Evolutionary conservation across 2,797 vertebrate species (phyloP), one percentile per base, ranked within the genome.

Genomic region (Margarornis squamiger): DNA sequence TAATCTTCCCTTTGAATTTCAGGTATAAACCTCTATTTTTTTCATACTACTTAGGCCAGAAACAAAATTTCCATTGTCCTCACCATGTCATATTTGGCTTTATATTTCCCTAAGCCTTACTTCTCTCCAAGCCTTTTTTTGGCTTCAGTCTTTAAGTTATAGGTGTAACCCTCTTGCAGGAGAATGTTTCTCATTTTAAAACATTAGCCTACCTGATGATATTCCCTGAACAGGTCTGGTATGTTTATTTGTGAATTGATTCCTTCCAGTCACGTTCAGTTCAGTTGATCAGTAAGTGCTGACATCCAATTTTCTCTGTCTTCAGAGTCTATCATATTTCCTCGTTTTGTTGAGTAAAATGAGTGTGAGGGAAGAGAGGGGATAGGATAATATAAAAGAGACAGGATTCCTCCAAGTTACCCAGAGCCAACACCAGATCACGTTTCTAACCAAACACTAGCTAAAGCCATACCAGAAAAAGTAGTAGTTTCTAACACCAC

Each of bases 381-480:
- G 27, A 32, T 61, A 39, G n/a, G 27, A 48, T 65, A 75, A 36
- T 71, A 38, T 29, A 66, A 63, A 55, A 79, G 83, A 84, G 46
- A 38, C 46, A 76, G 4, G 29, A 90, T 78, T 84, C 73, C 38
- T 93, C 36, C 66, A 76, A 67, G 43, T 61, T 86, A 58, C 66
- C 48, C 45, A 78, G 87, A 87, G 23, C 30, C 79, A 88, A 92
- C 75, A 93, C 29, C 57, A 94, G 91, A 80, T 96, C 91, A 77
- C 74, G 66, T 91, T 96, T 95, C 93, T 90, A 96, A 88, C 57
- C 72, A 91, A 96, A 93, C 43, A 52, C 93, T 95, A 97, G 95
- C 92, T 91, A 73, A 94, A 90, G 77, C 66, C 80, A 39, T 63
- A 87, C 26, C 63, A 95, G 54, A 62, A 85, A 88, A 77, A 19